phyloP scores from a whole-genome alignment of 2,888 invertebrate genomes.

The Pyrrhosoma nymphula region DNA sequence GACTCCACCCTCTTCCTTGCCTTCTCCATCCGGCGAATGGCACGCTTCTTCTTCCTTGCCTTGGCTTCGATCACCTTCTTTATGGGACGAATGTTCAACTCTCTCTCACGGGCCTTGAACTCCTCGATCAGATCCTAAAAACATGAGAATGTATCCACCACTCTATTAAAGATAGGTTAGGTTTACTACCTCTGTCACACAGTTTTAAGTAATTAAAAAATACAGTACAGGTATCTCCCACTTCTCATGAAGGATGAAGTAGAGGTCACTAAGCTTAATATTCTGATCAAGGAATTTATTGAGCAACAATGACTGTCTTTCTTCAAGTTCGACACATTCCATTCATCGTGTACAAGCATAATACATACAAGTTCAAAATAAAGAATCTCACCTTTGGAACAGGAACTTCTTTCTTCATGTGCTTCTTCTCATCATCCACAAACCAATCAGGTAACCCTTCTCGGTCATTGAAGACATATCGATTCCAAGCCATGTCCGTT shows the following conservation, averaged over 20 bases:
- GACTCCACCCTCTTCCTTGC: constrained; percentile 97
- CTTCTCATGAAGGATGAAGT: too few species aligned
- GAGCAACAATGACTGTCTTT: too few species aligned
- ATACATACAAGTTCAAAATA: too few species aligned
- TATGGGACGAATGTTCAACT: constrained; percentile 95
- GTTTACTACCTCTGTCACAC: too few species aligned
- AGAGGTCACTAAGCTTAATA: too few species aligned
- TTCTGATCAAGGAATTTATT: too few species aligned
- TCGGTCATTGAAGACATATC: constrained; percentile 93
- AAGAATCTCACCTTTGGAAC: constrained; percentile 86
- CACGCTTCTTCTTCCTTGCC: constrained; percentile 96
- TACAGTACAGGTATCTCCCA: too few species aligned
- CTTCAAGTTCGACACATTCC: too few species aligned
- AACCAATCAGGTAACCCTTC: constrained; percentile 97
- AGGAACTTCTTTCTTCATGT: constrained; percentile 90
- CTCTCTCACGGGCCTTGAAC: constrained; percentile 85
- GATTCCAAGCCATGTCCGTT: constrained; percentile 94
- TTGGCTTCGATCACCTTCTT: constrained; percentile 99
- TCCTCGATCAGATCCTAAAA: constrained; percentile 88
- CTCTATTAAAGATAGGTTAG: too few species aligned
- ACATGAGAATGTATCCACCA: background rate
- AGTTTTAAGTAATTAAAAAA: too few species aligned
- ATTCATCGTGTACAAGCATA: too few species aligned
- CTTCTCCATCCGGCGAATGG: constrained; percentile 91
- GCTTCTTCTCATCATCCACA: constrained; percentile 93